These are phyloP conservation scores for Scomber scombrus DNA, from an alignment of 2,113 vertebrate genomes.

Conservation along the genomic window DNA sequence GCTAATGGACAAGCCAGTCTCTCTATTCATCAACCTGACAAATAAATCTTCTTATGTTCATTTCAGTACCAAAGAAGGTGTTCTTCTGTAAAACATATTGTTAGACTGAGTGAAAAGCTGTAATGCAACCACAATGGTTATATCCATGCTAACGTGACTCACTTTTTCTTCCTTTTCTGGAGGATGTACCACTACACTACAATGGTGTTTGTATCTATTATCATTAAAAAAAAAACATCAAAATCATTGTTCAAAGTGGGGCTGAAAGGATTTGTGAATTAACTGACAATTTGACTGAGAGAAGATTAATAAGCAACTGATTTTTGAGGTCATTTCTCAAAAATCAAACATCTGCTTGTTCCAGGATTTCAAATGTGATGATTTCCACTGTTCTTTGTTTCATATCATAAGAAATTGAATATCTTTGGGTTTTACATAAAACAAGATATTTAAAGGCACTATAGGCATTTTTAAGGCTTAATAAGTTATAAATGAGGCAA, in stretches of 20 bases:
- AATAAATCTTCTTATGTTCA: constrained; percentile 4
- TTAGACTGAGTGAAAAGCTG: neutral
- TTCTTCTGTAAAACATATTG: neutral
- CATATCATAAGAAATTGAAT: neutral
- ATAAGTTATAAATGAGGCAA: neutral
- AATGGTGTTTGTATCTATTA: no score
- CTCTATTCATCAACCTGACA: constrained; percentile 13
- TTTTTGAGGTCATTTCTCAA: no score
- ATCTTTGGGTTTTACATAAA: constrained; percentile 2
- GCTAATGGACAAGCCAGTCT: neutral
- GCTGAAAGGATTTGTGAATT: neutral
- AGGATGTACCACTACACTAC: neutral
- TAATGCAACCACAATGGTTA: neutral
- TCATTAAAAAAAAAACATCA: neutral
- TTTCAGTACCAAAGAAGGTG: constrained; percentile 7
- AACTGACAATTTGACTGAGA: neutral
- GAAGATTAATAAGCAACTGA: neutral
- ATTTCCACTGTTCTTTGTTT: neutral
- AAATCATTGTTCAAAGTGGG: neutral
- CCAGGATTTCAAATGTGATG: neutral
- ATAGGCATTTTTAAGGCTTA: no score
- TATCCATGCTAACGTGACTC: neutral
- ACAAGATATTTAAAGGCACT: no score
- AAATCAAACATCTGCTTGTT: neutral
- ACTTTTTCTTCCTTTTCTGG: neutral